Evolutionary conservation across 2,113 vertebrate genomes (phyloP), one percentile per base, ranked within the genome.

Genomic region (Gymnarchus niloticus): DNA sequence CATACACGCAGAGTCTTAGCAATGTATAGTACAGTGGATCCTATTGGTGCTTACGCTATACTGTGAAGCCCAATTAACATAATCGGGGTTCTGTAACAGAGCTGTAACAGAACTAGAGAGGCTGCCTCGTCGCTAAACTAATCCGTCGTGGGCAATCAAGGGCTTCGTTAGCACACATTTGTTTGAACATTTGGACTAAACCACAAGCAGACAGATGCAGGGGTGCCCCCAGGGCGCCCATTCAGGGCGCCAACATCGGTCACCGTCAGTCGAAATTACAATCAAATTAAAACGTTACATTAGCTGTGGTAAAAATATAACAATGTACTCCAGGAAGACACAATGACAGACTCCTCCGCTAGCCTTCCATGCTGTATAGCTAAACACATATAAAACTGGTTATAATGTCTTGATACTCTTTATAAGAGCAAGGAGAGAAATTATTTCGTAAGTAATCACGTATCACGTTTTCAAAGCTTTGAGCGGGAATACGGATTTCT

Each of bases 401-500:
- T 37, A 17, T 73, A 73, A 73, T 84, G 61, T 25, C 41, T 28
- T 73, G 73, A 85, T 85, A 85, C 84, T 85, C 84, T 85, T 76
- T 76, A 73, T 76, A 85, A 85, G 84, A 85, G 84, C 49, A 54
- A 17, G 17, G 37, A 85, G 25, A 23, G 80, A 52, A 51, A 54
- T 82, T 51, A 81, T 81, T 82, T 82, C 80, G 2, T 82, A 54
- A 17, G 25, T 78, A 78, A 78, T 12, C 76, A 19, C n/a, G 51
- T 82, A 82, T 51, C 80, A 82, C 25, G 54, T 82, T 82, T 54
- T 37, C 23, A 37, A 82, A 12, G 51, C 12, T 56, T 81, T 23
- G 9, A 49, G 41, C 46, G 48, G 49, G 48, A 82, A 82, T 52
- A 37, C 51, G 19, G 51, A 54, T 14, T 82, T n/a, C 46, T 56